Base-by-base conservation (phyloP, 1,140 invertebrate genomes). In the Formica selysi region DNA sequence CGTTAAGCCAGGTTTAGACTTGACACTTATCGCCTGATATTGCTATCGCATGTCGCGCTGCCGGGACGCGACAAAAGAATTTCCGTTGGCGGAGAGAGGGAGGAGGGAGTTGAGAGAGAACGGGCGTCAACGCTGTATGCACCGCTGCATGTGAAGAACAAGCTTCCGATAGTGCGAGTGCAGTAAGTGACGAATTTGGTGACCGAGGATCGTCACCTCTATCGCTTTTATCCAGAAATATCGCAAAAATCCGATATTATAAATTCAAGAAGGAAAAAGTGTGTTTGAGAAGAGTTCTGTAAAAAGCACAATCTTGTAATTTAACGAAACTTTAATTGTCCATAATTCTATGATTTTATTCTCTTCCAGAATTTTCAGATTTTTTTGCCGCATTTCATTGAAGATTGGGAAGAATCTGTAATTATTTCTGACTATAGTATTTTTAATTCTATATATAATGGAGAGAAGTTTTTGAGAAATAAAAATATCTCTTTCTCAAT, bases 1-100 rank as follows among this genome's bases (percentile, higher is more conserved):
- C 68, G 68, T 83, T 83, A 83, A 83, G 79, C 79, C 68, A 62
- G 79, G 79, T 83, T 83, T 74, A 83, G 26, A 83, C 68, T 73
- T 83, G 79, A 83, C 79, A 74, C 79, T 83, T 83, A 83, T 74
- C 68, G 79, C 54, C 68, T 61, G 79, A 83, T 83, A 83, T 83
- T 83, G 79, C 79, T 83, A 83, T 83, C 68, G 79, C 61, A 74
- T 70, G 79, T 83, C 79, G 79, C 26, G 54, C 70, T 61, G 38
- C 38, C 79, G 67, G 79, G 19, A 73, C 26, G 79, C 79, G 79
- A 83, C 79, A 74, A 83, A 83, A 83, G 79, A 83, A 83, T 83
- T 74, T 83, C 54, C 79, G 79, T 44, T 10, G 54, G 3, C 19
- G 36, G 19, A 16, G 2, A 38, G 16, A 4, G 26, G 36, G 26